Base-by-base conservation (phyloP, 2,888 invertebrate species). In the Epistrophe grossulariae region DNA sequence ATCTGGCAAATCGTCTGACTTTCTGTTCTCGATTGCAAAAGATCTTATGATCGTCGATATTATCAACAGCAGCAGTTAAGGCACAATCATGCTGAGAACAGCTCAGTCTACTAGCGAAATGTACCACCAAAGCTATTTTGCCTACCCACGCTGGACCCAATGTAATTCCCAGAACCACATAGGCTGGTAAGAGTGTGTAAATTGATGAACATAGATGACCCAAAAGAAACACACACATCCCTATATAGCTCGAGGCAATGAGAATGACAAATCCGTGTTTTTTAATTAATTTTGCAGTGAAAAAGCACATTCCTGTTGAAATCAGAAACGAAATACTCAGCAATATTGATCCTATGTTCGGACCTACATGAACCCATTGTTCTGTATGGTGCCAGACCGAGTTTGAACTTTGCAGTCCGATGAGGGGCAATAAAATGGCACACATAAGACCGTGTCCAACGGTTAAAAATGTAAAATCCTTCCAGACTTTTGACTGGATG, bases 301-400 rank as follows among this genome's bases (percentile, higher is more conserved):
- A 89, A 90, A 93, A 93, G 88, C 91, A 94, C 50, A 95, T 94
- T 0, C 94, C 89, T 0, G 96, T 95, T 2, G 95, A 95, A 38
- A 95, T 91, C 0, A 94, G 91, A 90, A 95, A 95, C 91, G 95
- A 94, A 11, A 94, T 91, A 1, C 95, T 94, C 13, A 96, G 93
- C 2, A 96, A 93, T 68, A 95, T 91, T 0, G 96, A 95, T 0
- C 96, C 96, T 24, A 93, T 91, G 68, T 91, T 92, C 2, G 93
- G 92, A 0, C 93, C 93, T 11, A 92, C 88, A 28, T 91, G 91
- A 57, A 93, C 87, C 93, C 93, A 93, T 45, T 91, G 91, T 62
- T 93, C 93, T 4, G 90, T 90, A 79, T 92, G 92, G 85, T 92
- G 92, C 93, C 93, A 93, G 28, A 93, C 90, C n/a, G 93, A 92